These are phyloP conservation scores for Campylomormyrus numenius DNA, from an alignment of 2,113 vertebrate species.

Conservation along the genomic window DNA sequence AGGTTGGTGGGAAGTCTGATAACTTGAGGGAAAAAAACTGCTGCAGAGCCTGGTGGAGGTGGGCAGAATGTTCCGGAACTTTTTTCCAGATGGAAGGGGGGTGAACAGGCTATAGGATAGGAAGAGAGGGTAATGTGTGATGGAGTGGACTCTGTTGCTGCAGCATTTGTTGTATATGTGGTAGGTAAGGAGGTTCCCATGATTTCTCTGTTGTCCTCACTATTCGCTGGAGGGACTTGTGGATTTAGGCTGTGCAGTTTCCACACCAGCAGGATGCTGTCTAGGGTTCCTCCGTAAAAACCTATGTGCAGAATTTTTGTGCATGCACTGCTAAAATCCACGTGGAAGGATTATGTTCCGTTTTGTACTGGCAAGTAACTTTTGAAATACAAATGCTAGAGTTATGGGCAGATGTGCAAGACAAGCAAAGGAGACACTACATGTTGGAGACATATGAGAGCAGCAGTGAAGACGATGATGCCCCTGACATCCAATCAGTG, in stretches of 20 bases:
- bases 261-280: neutral
- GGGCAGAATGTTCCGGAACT: neutral
- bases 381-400: constrained; percentile 7
- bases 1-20: neutral
- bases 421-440: neutral
- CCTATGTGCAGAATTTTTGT: neutral
- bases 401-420: neutral
- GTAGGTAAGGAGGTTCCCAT: neutral
- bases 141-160: neutral
- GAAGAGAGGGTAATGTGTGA: neutral
- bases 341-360: neutral
- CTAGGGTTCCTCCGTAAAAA: too few relatives aligned
- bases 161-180: neutral
- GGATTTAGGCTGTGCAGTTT: neutral
- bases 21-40: neutral
- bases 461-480: neutral
- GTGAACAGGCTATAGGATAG: too few relatives aligned
- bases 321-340: neutral
- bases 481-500: neutral
- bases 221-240: too few relatives aligned
- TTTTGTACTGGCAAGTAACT: neutral
- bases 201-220: neutral
- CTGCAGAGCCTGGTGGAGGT: neutral
- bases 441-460: neutral
- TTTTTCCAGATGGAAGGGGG: neutral